Conservation (phyloP, 2,797 vertebrate species). For the Sebastes kiyomatsui region DNA sequence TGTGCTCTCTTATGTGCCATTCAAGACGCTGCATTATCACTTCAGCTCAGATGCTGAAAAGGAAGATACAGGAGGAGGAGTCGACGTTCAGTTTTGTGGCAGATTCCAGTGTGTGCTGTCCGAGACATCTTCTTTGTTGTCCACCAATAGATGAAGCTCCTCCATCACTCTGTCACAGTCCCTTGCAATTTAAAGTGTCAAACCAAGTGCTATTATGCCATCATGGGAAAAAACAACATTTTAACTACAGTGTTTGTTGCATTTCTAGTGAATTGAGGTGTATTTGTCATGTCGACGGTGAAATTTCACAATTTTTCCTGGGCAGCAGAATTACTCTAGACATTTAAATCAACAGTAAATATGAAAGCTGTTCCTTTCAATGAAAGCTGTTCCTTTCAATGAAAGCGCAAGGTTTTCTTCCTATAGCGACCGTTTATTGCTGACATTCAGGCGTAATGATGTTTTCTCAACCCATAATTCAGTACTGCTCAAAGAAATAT, state of each 20-base stretch:
- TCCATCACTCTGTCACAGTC: not conserved
- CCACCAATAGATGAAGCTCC: not conserved
- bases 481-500: not conserved
- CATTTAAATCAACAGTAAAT: conserved; percentile 1
- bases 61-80: not conserved
- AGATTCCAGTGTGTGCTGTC: not conserved
- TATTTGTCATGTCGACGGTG: too few relatives aligned
- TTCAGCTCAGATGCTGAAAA: not conserved
- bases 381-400: not conserved
- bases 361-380: not conserved
- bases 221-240: not conserved
- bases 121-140: not conserved
- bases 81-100: not conserved
- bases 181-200: not conserved
- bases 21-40: not conserved
- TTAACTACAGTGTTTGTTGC: too few relatives aligned
- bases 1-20: not conserved
- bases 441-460: not conserved
- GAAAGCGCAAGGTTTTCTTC: not conserved
- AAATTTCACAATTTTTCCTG: too few relatives aligned
- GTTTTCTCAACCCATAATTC: not conserved
- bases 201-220: not conserved
- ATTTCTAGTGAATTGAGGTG: too few relatives aligned
- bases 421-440: not conserved
- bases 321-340: not conserved